Evolutionary conservation across 2,797 vertebrate species (phyloP).

Genomic region (Lacerta agilis): DNA sequence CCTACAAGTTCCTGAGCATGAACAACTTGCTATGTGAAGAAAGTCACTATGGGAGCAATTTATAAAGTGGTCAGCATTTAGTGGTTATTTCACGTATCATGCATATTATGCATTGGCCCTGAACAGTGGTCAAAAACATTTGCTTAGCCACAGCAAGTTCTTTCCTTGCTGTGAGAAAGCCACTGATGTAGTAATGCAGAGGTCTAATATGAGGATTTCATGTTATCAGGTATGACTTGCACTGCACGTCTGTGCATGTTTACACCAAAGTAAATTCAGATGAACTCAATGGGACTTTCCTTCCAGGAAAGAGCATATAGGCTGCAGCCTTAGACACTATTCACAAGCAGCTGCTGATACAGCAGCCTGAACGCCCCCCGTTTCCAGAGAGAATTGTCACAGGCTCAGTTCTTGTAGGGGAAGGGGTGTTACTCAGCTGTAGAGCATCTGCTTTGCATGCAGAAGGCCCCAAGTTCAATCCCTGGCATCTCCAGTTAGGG

Average conservation of each 20-base stretch:
- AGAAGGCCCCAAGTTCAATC: too few species aligned
- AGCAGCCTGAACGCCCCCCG: neutral
- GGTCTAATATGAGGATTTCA: neutral
- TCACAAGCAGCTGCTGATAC: fast-evolving
- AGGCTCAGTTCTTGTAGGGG: neutral
- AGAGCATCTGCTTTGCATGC: too few species aligned
- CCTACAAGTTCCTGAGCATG: neutral
- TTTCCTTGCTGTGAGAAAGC: neutral
- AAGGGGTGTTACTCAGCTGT: too few species aligned
- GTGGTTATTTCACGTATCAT: neutral
- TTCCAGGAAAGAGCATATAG: neutral
- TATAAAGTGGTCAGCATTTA: neutral
- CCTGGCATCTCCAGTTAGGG: too few species aligned
- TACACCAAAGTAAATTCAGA: neutral
- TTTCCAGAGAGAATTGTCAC: fast-evolving
- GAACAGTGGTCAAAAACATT: too few species aligned
- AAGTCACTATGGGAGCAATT: neutral
- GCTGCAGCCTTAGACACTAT: neutral
- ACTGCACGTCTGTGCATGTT: neutral
- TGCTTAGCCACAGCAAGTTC: neutral
- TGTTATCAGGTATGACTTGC: neutral
- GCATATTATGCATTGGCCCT: neutral
- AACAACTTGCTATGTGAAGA: neutral
- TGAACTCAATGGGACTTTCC: neutral
- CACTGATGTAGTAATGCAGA: neutral